Conservation (phyloP, 2,113 vertebrate genomes). For the Otis tarda region DNA sequence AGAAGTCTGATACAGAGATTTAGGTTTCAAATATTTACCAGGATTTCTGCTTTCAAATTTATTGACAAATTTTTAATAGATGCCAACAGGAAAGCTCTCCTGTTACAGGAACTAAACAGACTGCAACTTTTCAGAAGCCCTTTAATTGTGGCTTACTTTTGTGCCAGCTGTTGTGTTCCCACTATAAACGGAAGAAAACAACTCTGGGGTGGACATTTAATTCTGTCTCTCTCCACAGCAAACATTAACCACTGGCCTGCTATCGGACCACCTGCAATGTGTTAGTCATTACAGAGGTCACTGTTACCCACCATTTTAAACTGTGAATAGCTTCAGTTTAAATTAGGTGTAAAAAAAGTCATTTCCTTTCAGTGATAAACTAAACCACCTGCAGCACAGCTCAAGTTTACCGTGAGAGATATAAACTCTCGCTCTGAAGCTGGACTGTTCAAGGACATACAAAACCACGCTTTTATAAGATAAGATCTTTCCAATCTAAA, state of each 20-base stretch:
- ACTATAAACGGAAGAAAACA: conserved; percentile 68
- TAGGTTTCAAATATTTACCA: not conserved
- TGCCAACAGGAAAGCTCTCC: conserved; percentile 2
- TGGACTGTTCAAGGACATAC: conserved; percentile 12
- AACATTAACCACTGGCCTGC: conserved; percentile 80
- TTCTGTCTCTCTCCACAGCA: conserved; percentile 49
- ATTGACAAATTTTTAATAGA: conserved; percentile 7
- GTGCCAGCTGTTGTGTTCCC: conserved; percentile 73
- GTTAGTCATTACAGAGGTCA: conserved; percentile 97
- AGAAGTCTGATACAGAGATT: not conserved
- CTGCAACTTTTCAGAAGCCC: not conserved
- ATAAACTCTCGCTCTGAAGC: conserved; percentile 63
- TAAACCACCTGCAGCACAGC: conserved; percentile 82
- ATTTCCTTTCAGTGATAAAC: conserved; percentile 98
- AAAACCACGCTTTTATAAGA: conserved; percentile 44
- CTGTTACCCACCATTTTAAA: conserved; percentile 92
- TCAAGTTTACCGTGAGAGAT: conserved; percentile 77
- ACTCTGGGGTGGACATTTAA: conserved; percentile 59
- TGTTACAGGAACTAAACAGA: not conserved
- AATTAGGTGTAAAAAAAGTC: conserved; percentile 99
- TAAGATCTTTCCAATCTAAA: conserved; percentile 46
- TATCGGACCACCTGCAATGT: conserved; percentile 93
- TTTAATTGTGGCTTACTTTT: conserved; percentile 41
- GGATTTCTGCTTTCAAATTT: not conserved
- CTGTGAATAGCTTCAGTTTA: conserved; percentile 97